These are phyloP conservation scores for Drosophila teissieri DNA, from an alignment of 1,140 invertebrate species.

Conservation along the genomic window DNA sequence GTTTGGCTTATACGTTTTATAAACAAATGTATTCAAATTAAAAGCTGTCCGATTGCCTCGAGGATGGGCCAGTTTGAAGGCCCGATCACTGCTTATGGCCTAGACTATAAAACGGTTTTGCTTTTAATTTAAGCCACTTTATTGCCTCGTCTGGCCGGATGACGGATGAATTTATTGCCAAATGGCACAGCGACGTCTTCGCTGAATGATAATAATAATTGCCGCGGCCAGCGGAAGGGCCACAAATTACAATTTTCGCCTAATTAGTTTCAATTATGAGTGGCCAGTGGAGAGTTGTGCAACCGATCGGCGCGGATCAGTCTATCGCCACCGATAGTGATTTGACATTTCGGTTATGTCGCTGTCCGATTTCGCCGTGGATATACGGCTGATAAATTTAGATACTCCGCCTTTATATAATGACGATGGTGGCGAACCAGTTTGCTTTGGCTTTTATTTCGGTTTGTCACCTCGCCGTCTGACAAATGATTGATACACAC, in stretches of 20 bases:
- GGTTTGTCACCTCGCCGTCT: constrained; percentile 48
- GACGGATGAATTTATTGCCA: constrained; percentile 53
- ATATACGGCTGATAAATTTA: constrained; percentile 47
- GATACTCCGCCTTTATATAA: constrained; percentile 64
- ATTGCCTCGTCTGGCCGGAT: constrained; percentile 38
- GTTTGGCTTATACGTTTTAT: constrained; percentile 32
- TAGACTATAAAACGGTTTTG: constrained; percentile 67
- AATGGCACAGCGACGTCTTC: constrained; percentile 5
- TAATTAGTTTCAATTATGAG: constrained; percentile 76
- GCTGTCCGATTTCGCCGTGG: constrained; percentile 30
- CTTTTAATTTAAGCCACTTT: constrained; percentile 62
- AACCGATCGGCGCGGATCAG: constrained; percentile 21
- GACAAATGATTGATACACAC: constrained; percentile 69
- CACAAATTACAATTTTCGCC: constrained; percentile 54
- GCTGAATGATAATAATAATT: constrained; percentile 11
- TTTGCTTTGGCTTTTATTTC: constrained; percentile 58
- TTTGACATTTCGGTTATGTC: constrained; percentile 63
- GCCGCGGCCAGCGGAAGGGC: constrained; percentile 48
- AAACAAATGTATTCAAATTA: constrained; percentile 57
- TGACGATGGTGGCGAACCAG: constrained; percentile 43
- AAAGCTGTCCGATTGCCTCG: constrained; percentile 57
- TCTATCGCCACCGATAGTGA: constrained; percentile 52
- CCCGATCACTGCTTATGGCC: constrained; percentile 63
- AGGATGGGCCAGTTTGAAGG: constrained; percentile 54
- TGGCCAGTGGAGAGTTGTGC: constrained; percentile 42